Evolutionary conservation across 2,888 invertebrate species (phyloP).

Genomic region (Druceiella hillmani): DNA sequence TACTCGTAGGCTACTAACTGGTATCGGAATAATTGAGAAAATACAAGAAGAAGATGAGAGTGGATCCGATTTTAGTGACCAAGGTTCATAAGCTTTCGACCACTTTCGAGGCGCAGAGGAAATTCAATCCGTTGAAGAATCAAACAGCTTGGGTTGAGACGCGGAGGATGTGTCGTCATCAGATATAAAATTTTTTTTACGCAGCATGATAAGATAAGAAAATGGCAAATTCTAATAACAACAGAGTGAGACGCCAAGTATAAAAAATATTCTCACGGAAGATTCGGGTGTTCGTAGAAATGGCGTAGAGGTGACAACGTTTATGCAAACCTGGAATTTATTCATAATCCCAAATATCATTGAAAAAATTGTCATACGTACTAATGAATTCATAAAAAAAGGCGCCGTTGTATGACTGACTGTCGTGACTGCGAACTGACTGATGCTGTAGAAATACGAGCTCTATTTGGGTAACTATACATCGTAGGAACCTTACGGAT

Average conservation of each 20-base stretch:
- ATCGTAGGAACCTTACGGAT: conserved; percentile 7
- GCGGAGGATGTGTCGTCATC: conserved; percentile 21
- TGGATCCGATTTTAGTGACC: conserved; percentile 22
- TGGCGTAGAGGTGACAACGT: conserved; percentile 23
- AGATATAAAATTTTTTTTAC: conserved; percentile 18
- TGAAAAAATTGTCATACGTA: conserved; percentile 20
- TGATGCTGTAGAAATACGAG: conserved; percentile 23
- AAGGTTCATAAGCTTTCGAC: no score
- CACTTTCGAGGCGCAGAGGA: no score
- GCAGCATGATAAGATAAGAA: conserved; percentile 22
- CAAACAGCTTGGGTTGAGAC: conserved; percentile 21
- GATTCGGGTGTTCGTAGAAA: conserved; percentile 22
- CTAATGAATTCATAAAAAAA: conserved; percentile 19
- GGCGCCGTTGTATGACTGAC: conserved; percentile 22
- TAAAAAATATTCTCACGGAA: conserved; percentile 24
- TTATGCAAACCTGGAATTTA: conserved; percentile 25
- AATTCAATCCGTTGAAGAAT: conserved; percentile 18
- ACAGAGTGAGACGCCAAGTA: conserved; percentile 22
- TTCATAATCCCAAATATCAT: conserved; percentile 24
- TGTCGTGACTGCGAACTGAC: conserved; percentile 25
- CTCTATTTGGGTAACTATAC: conserved; percentile 21
- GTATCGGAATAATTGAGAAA: conserved; percentile 17
- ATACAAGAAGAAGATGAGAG: conserved; percentile 22
- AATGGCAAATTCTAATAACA: conserved; percentile 23
- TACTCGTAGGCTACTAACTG: conserved; percentile 11